Conservation (phyloP, 1,140 invertebrate genomes). For the Daktulosphaira vitifoliae region DNA sequence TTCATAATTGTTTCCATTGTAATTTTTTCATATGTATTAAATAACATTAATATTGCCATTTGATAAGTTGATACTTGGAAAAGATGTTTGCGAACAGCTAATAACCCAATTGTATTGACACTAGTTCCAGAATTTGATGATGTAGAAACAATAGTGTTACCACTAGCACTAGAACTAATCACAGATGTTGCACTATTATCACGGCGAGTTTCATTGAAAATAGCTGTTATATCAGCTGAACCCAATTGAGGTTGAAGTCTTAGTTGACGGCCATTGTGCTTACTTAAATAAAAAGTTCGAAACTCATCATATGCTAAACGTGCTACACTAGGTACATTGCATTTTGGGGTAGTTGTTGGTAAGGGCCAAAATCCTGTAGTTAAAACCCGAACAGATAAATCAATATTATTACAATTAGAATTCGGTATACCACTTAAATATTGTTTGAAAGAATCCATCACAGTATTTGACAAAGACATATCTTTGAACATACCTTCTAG, state of each 20-base stretch:
- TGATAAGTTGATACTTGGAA: constrained; percentile 77
- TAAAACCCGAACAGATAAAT: constrained; percentile 91
- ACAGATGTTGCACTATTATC: constrained; percentile 45
- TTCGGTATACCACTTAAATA: constrained; percentile 54
- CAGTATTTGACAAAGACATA: constrained; percentile 97
- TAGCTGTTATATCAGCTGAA: constrained; percentile 92
- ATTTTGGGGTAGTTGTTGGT: constrained; percentile 85
- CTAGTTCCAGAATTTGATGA: constrained; percentile 14
- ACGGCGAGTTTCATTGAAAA: constrained; percentile 69
- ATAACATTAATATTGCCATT: constrained; percentile 97
- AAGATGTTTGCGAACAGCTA: constrained; percentile 72
- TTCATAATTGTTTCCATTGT: constrained; percentile 74
- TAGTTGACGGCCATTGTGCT: constrained; percentile 95
- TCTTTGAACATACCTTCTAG: constrained; percentile 99
- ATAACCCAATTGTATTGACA: constrained; percentile 29
- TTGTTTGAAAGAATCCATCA: constrained; percentile 96
- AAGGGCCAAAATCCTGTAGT: constrained; percentile 99
- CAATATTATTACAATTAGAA: constrained; percentile 72
- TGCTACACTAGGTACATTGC: constrained; percentile 84
- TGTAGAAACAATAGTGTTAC: constrained; percentile 19
- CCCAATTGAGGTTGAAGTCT: constrained; percentile 94
- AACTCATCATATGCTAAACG: constrained; percentile 92
- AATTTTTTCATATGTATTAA: constrained; percentile 84
- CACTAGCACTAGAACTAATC: constrained; percentile 16
- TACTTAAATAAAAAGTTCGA: constrained; percentile 90